Evolutionary conservation across 2,797 vertebrate species (phyloP).

Genomic region (Melanotaenia boesemani): DNA sequence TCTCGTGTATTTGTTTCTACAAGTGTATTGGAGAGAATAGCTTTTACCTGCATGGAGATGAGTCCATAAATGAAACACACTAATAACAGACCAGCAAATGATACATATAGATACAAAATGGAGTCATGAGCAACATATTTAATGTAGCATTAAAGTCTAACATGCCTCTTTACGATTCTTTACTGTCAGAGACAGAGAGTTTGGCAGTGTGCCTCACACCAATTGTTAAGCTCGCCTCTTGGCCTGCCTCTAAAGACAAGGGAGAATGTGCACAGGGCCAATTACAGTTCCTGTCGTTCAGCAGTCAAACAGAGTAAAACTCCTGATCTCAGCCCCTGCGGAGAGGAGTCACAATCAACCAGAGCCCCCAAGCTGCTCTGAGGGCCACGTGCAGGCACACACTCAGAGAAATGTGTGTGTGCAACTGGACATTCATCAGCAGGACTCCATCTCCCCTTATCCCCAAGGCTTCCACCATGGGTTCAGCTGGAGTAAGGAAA

Average conservation of each 20-base stretch:
- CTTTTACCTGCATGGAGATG: constrained; percentile 60
- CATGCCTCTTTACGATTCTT: constrained; percentile 65
- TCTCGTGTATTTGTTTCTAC: constrained; percentile 29
- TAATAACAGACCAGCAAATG: constrained; percentile 86
- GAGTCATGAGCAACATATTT: constrained; percentile 69
- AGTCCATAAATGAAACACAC: constrained; percentile 77
- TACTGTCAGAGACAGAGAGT: constrained; percentile 50
- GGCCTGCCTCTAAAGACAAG: constrained; percentile 75
- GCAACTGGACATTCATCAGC: constrained; percentile 63
- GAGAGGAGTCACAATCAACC: constrained; percentile 73
- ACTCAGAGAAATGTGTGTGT: constrained; percentile 38
- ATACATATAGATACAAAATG: constrained; percentile 31
- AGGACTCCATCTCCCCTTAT: constrained; percentile 50
- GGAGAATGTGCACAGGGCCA: constrained; percentile 69
- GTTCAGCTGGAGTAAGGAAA: constrained; percentile 83
- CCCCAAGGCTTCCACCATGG: constrained; percentile 83
- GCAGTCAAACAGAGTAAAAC: constrained; percentile 77
- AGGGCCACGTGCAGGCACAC: constrained; percentile 60
- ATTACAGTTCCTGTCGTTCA: constrained; percentile 74
- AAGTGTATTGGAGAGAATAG: constrained; percentile 16
- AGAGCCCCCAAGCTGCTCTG: constrained; percentile 59
- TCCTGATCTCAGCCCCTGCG: constrained; percentile 59
- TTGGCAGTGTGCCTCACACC: constrained; percentile 53
- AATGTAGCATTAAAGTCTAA: constrained; percentile 58
- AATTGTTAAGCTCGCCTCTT: constrained; percentile 73